Evolutionary conservation across 2,113 vertebrate genomes (phyloP), one percentile per base, ranked within the genome.

Genomic region (Macroglossus sobrinus): DNA sequence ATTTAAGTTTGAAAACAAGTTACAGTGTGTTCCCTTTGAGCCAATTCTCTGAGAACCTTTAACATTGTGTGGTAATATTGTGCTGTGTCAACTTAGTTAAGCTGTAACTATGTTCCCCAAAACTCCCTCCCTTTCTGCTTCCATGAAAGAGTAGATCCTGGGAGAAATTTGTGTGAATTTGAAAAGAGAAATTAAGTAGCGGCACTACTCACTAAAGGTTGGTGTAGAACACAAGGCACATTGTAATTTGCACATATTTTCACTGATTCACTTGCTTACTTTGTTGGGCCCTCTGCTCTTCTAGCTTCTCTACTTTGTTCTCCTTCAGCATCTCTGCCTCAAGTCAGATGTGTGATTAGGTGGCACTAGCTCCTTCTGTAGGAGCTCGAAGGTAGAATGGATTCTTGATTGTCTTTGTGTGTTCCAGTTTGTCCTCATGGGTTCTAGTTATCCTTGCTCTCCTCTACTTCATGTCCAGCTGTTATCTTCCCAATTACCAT

Each of bases 261-360:
- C 69, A 4, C 28, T 57, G 53, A 53, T 63, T 66, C 18, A 28
- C 24, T 57, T 87, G 33, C 33, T 95, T 3, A 45, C 15, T 11
- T 50, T 8, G 0, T 21, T 74, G 16, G 50, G 11, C 18, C 14
- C 15, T 59, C 21, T 61, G 11, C 15, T 68, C 30, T 66, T 80
- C 12, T 1, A n/a, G 9, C 2, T 13, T 75, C 8, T 75, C 10
- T 35, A 14, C 7, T n/a, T 35, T 3, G 2, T 14, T 4, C 1
- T 45, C 14, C 26, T 43, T 74, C 9, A 89, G 4, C 71, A 66
- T 75, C 24, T 85, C 24, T 43, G 68, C 82, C 38, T 82, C 22
- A 59, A 89, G 4, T n/a, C 50, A 76, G 15, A 50, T 59, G 6
- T 35, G 40, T 13, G 12, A 13, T 19, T 50, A 68, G 40, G 4